Base-by-base conservation (phyloP, 2,888 invertebrate species). In the Scaptomyza reducta region DNA sequence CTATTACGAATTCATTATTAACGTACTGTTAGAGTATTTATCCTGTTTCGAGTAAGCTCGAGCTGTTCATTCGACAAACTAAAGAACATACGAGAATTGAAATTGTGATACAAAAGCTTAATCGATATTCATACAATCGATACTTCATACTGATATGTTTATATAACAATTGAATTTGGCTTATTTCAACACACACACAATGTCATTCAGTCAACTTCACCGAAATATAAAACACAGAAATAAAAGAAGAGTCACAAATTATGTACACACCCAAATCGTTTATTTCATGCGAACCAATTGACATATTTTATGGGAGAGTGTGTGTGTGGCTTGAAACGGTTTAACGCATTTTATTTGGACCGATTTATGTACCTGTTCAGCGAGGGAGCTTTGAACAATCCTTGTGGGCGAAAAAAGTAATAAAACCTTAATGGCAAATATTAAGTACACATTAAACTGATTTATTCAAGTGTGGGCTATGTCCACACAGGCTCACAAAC, bases 401-500 rank as follows among this genome's bases (percentile, higher is more conserved):
- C 53, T 22, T 22, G 66, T 41, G 44, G 27, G 49, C 13, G 47
- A 50, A 11, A 22, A 60, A 56, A 59, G 83, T 63, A 86, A 83
- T 83, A 85, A 88, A 88, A 88, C 62, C 70, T 57, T 86, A 88
- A 84, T 88, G 75, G 70, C 72, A 75, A 72, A 74, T 84, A 87
- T 85, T 80, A 80, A 73, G 81, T 71, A 74, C 74, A 68, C 85
- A 88, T 85, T 88, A 72, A 78, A 74, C 79, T 84, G 88, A 88
- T 88, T 83, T 83, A 86, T 76, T 58, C 25, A 29, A 55, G 70
- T 40, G 46, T 64, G 47, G 14, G 16, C n/a, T 63, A 27, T 49
- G 51, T 68, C 50, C 45, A 54, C 38, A 45, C 16, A 38, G 7
- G 9, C 16, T 16, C 38, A 14, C 9, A 38, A 2, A 14, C 47